Base-by-base conservation (phyloP, 2,888 invertebrate genomes). In the Amphipyra tragopoginis region DNA sequence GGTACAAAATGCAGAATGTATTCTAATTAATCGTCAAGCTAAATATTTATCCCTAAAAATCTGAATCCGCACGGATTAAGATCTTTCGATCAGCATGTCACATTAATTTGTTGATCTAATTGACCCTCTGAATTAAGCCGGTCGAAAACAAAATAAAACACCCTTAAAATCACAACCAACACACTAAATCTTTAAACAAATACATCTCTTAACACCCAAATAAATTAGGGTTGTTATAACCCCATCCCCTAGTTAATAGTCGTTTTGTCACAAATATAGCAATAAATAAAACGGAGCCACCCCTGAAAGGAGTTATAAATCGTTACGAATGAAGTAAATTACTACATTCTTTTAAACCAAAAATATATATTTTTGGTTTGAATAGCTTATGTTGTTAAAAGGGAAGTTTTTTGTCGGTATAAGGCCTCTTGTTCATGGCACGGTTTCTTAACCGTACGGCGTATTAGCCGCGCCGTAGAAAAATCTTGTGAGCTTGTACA, bases 241-340 rank as follows among this genome's bases (percentile, higher is more conserved):
- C 72, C 78, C 80, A 75, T 72, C 76, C 79, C 79, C 60, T 65
- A 64, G 45, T 85, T 86, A 89, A 91, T 88, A 88, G 89, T 84
- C 84, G 78, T 88, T 90, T 90, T 88, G 90, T 89, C 84, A 89
- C 89, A 90, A 90, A 92, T 90, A 90, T 90, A 86, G 84, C 84
- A 72, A 90, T 93, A 92, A 91, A 93, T 93, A 84, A 87, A 80
- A 74, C 68, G 34, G 76, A 84, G 81, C 86, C 79, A 83, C 85
- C 87, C 88, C 78, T 78, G 79, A 84, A 84, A 86, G 80, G 75
- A 84, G 85, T 84, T 79, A 87, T 90, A 89, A 89, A 89, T 90
- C 84, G 72, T 70, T 63, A 70, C 42, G 47, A 75, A 76, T 65
- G 78, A 82, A 80, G 79, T 77, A 81, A 81, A 75, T 76, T 21